These are phyloP conservation scores for Corythaeola cristata DNA, from an alignment of 2,113 vertebrate genomes.

Conservation along the genomic window DNA sequence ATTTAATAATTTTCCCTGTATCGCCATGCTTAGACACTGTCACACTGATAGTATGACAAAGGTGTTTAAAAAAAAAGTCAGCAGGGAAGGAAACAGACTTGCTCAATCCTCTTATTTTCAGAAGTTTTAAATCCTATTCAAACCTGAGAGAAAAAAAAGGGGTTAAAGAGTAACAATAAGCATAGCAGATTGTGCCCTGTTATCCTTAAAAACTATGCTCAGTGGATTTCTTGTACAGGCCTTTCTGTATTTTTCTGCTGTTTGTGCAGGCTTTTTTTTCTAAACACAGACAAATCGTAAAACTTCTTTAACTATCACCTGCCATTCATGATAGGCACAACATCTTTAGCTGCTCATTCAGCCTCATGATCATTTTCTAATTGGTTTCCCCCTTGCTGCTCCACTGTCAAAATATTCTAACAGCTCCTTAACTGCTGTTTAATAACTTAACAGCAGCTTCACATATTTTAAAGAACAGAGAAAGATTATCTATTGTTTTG, in stretches of 20 bases:
- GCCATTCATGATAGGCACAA: neutral
- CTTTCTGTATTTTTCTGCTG: neutral
- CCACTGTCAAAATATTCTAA: conserved; percentile 27
- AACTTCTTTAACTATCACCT: conserved; percentile 8
- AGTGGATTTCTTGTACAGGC: neutral
- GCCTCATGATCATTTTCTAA: conserved; percentile 15
- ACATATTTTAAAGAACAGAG: conserved; percentile 16
- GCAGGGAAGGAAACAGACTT: neutral
- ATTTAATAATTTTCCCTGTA: neutral
- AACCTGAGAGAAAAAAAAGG: neutral
- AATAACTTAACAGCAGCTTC: conserved; percentile 6
- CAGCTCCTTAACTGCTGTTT: conserved; percentile 31
- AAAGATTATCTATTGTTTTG: neutral
- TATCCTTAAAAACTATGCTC: neutral
- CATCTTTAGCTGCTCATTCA: neutral
- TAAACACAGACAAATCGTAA: neutral
- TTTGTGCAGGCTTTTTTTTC: neutral
- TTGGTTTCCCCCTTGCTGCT: conserved; percentile 7
- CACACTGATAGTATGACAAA: neutral
- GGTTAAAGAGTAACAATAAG: neutral
- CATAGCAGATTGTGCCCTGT: neutral
- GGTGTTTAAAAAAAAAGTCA: neutral
- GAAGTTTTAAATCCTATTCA: neutral
- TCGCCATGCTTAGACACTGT: accelerated
- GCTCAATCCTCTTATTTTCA: neutral